Evolutionary conservation across 2,888 invertebrate species (phyloP), one percentile per base, ranked within the genome.

Genomic region (Chymomyza procnemis): DNA sequence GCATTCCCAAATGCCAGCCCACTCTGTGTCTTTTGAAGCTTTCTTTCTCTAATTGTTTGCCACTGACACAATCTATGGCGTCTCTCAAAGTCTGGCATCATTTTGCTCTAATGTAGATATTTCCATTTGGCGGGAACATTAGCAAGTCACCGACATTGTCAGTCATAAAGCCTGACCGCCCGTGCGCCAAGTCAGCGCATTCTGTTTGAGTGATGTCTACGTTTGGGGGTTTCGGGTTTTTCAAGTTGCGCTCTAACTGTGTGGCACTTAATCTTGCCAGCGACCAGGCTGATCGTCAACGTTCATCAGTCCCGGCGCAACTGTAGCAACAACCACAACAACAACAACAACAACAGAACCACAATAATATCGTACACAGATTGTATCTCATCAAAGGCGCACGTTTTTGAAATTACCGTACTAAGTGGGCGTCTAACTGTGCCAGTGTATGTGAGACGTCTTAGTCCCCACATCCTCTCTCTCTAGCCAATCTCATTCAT

Each of bases 371-470:
- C 18, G 18, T 19, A 59, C 41, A 64, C 63, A 75, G 75, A 90
- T 89, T 87, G 85, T 88, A 89, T 88, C 88, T 87, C 89, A 90
- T 89, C 89, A 87, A 82, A 79, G 80, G 88, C 88, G 88, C 90
- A 90, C 90, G 90, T 89, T 89, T 89, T 82, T 73, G 77, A 87
- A 89, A 90, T 90, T 90, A 90, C 89, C 90, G 90, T 89, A 90
- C 87, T 88, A 89, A 89, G 90, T 90, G 89, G 90, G 90, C 90
- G 90, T 84, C 88, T 86, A 85, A 87, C 83, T 87, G 81, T 85
- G 79, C 75, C 81, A 84, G 54, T 69, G 68, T 68, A 61, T 67
- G 52, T 56, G 47, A 59, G 26, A 26, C 26, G 22, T 26, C 67
- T 55, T 46, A 61, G 14, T 52, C n/a, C 34, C 59, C 34, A 16